Conservation (phyloP, 2,888 invertebrate genomes). For the Chrysolina americana region DNA sequence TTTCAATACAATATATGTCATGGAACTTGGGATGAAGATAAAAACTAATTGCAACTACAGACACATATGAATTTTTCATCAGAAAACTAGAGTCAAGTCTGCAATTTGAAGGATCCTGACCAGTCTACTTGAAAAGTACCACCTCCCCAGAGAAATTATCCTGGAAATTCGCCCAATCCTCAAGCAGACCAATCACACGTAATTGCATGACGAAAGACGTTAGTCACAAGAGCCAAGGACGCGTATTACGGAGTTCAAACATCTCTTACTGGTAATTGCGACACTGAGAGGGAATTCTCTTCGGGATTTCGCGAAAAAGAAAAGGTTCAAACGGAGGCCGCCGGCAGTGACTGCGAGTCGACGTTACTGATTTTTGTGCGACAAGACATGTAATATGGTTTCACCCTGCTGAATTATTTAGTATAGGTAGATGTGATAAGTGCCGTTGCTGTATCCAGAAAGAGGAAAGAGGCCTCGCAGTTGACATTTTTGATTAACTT, state of each 20-base stretch:
- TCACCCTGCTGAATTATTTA: slow-evolving; percentile 4
- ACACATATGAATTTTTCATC: too few species aligned
- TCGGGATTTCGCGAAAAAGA: slow-evolving; percentile 26
- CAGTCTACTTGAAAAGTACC: neutral
- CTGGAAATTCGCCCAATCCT: neutral
- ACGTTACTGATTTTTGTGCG: slow-evolving; percentile 3
- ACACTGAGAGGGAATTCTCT: slow-evolving; percentile 30
- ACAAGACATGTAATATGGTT: slow-evolving; percentile 12
- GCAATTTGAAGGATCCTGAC: neutral
- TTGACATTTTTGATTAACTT: slow-evolving; percentile 7
- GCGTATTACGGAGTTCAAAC: slow-evolving; percentile 32
- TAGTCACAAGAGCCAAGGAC: neutral
- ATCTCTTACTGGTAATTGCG: slow-evolving; percentile 39
- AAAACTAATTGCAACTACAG: too few species aligned
- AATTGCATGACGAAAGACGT: neutral
- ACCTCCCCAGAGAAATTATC: neutral
- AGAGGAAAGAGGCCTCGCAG: neutral
- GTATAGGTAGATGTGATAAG: slow-evolving; percentile 6
- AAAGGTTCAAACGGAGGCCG: neutral
- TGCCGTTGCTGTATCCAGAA: neutral
- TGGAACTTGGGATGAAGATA: too few species aligned
- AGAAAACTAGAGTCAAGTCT: too few species aligned
- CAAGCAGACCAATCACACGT: neutral
- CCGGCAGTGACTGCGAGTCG: neutral
- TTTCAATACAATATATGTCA: too few species aligned